Evolutionary conservation across 2,888 invertebrate genomes (phyloP), one percentile per base, ranked within the genome.

Genomic region (Ormyrus pomaceus): DNA sequence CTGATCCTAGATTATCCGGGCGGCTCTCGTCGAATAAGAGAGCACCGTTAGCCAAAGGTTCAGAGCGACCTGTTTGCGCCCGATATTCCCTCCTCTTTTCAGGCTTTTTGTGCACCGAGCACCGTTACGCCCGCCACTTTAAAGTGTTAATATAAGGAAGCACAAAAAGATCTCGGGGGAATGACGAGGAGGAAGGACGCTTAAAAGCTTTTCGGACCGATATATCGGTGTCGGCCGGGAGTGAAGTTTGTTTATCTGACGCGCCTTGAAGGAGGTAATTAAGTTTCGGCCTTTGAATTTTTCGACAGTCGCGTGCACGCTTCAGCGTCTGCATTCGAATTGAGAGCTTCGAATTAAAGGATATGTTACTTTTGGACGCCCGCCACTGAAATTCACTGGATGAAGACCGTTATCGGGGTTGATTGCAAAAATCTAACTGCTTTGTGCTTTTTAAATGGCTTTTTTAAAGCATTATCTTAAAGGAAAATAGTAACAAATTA

Each of bases 31-130:
- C 53, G 46, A 64, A 51, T 19, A 45, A 53, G 46, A 62, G 45
- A 13, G 68, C 59, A 68, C 75, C 75, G 66, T 75, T 75, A 75
- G 34, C 4, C 11, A 34, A 11, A 58, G 51, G 11, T 11, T 71
- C 50, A n/a, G 34, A 45, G 46, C 55, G 59, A 66, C 68, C 68
- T 76, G 68, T 75, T 75, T 59, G 45, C 68, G 53, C 46, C 68
- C 13, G 73, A 65, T 74, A 56, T 19, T 51, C 55, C 19, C 51
- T 34, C 11, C 34, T n/a, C 0, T 10, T 56, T 7, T 56, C 56
- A 34, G 34, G 9, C 19, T 59, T 19, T 59, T 46, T 48, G 48
- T 59, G 61, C 11, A 59, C n/a, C 61, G 4, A 11, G n/a, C 45
- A 51, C 75, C 59, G 68, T 61, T 75, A 68, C 19, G 51, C 45